phyloP scores from a whole-genome alignment of 2,888 invertebrate species.

The Drosophila greeni region DNA sequence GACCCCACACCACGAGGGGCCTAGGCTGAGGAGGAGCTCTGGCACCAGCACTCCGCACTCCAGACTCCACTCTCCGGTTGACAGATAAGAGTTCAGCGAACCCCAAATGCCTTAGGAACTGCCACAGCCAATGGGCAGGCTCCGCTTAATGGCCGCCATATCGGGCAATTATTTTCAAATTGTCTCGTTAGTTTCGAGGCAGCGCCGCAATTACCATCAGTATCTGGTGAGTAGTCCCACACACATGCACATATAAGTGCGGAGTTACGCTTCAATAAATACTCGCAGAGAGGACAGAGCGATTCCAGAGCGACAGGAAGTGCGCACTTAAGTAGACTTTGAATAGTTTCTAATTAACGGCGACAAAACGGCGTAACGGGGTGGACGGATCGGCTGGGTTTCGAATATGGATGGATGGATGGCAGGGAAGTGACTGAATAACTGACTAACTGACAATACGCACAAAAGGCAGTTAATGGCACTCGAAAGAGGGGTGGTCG shows the following conservation, averaged over 20 bases:
- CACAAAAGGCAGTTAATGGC: constrained; percentile 29
- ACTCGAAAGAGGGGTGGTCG: constrained; percentile 19
- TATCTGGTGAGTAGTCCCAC: constrained; percentile 14
- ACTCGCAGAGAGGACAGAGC: constrained; percentile 44
- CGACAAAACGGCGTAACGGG: constrained; percentile 67
- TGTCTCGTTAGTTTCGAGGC: constrained; percentile 67
- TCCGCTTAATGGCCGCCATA: constrained; percentile 65
- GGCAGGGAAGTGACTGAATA: constrained; percentile 30
- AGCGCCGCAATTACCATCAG: constrained; percentile 64
- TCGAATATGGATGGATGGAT: constrained; percentile 16
- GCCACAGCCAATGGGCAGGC: constrained; percentile 56
- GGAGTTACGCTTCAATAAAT: constrained; percentile 63
- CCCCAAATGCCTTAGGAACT: constrained; percentile 40
- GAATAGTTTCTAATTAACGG: constrained; percentile 71
- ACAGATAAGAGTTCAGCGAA: constrained; percentile 71
- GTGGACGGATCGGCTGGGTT: constrained; percentile 30
- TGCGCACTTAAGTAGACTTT: constrained; percentile 71
- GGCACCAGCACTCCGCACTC: constrained; percentile 32
- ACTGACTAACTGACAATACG: constrained; percentile 27
- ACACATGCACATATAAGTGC: not conserved
- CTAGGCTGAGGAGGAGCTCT: constrained; percentile 23
- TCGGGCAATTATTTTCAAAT: constrained; percentile 72
- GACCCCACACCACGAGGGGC: constrained; percentile 50
- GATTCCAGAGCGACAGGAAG: constrained; percentile 53
- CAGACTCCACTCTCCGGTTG: constrained; percentile 35